Evolutionary conservation across 2,888 invertebrate genomes (phyloP).

Genomic region (Andrena hattorfiana): DNA sequence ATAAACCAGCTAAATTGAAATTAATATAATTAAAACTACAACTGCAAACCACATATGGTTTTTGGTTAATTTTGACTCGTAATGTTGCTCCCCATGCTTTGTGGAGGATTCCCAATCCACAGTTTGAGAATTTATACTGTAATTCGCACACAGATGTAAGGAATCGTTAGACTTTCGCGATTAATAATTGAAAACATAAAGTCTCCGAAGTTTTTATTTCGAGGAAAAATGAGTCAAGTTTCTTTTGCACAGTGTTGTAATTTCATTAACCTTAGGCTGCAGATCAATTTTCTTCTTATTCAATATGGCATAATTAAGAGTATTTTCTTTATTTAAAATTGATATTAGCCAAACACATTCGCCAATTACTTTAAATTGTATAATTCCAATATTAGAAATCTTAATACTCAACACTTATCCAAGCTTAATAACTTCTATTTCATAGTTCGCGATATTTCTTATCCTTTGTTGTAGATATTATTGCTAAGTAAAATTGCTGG

Average conservation of each 20-base stretch:
- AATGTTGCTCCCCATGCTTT: not conserved
- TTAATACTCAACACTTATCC: not conserved
- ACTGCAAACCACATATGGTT: not conserved
- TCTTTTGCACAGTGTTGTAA: constrained; percentile 18
- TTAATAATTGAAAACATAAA: not conserved
- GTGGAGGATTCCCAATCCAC: not conserved
- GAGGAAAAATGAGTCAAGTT: not conserved
- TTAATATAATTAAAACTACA: not conserved
- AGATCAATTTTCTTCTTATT: not conserved
- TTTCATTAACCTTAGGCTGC: not conserved
- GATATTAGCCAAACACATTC: too few species aligned
- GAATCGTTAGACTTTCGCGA: not conserved
- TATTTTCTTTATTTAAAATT: not conserved
- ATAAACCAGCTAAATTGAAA: too few species aligned
- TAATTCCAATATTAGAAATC: not conserved
- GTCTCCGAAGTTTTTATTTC: not conserved
- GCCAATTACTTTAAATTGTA: too few species aligned
- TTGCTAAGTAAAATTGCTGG: too few species aligned
- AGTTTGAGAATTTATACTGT: not conserved
- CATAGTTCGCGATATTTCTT: not conserved
- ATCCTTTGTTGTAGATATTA: too few species aligned
- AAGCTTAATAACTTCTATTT: not conserved
- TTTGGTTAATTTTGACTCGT: not conserved
- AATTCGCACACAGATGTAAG: not conserved
- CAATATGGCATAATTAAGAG: not conserved